Percentiles rank a stretch among this genome's conserved stretches.
Conservation (phyloP, 2,113 vertebrate species). For the Polypterus senegalus region DNA sequence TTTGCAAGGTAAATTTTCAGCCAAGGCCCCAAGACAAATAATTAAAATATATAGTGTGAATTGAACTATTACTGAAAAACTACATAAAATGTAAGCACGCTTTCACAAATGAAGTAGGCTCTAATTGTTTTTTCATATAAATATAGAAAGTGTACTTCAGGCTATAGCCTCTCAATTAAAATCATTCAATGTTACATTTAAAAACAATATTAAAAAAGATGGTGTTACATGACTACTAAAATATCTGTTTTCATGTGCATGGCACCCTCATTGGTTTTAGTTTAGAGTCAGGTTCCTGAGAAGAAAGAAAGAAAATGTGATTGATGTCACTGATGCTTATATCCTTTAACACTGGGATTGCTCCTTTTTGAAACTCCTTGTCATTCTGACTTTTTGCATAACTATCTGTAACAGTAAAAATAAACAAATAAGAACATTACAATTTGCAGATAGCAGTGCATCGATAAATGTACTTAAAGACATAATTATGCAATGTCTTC, state of each 20-base stretch:
- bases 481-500: not conserved
- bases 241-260: not conserved
- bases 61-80: not conserved
- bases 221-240: not conserved
- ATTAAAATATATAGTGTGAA: not conserved
- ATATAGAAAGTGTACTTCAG: not conserved
- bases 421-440: not conserved
- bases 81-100: not conserved
- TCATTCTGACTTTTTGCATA: slow-evolving; percentile 63
- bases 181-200: too few relatives aligned
- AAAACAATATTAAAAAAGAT: not conserved
- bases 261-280: not conserved
- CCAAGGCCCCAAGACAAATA: not conserved
- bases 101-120: not conserved
- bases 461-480: not conserved
- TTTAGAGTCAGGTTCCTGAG: not conserved
- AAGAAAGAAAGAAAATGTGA: slow-evolving; percentile 63
- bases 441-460: not conserved
- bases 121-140: not conserved
- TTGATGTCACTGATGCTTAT: slow-evolving; percentile 79
- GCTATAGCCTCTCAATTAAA: too few relatives aligned
- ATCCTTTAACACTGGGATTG: slow-evolving; percentile 68
- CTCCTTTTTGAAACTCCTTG: slow-evolving; percentile 47
- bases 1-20: not conserved
- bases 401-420: slow-evolving; percentile 49